phyloP scores from a whole-genome alignment of 2,113 vertebrate species.

The Brachypteracias leptosomus region DNA sequence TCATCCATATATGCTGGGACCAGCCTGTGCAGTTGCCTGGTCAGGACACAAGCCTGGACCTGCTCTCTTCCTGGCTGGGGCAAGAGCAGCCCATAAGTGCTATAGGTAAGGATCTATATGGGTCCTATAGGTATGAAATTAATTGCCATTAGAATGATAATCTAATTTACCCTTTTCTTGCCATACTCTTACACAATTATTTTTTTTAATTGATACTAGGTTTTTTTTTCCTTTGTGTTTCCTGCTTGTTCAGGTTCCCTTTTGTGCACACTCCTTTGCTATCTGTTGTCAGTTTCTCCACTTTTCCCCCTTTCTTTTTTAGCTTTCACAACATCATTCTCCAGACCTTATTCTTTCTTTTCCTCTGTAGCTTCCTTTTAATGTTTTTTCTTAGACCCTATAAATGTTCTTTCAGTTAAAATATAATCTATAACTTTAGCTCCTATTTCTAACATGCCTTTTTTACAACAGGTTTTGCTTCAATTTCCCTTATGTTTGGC shows the following conservation, averaged over 20 bases:
- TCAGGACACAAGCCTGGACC: not conserved
- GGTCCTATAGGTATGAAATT: not conserved
- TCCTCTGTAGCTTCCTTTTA: not conserved
- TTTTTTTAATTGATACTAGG: not conserved
- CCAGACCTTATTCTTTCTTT: not conserved
- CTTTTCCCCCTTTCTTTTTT: not conserved
- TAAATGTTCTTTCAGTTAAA: not conserved
- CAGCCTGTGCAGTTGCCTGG: fast-evolving
- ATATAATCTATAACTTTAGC: not conserved
- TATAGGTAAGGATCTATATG: not conserved
- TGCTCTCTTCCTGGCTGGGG: fast-evolving
- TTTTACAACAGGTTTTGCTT: not conserved
- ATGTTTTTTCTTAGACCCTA: not conserved
- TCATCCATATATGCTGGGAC: too few species aligned
- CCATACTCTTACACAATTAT: not conserved
- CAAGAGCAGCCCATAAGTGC: not conserved
- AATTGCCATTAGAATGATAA: not conserved
- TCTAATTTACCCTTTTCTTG: not conserved
- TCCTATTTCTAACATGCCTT: not conserved
- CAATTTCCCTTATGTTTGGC: not conserved
- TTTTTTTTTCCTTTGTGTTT: not conserved
- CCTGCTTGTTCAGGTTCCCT: fast-evolving
- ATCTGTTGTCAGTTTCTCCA: not conserved
- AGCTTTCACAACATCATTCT: not conserved
- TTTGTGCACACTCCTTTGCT: not conserved